Conservation (phyloP, 2,888 invertebrate genomes). For the Boloria selene region DNA sequence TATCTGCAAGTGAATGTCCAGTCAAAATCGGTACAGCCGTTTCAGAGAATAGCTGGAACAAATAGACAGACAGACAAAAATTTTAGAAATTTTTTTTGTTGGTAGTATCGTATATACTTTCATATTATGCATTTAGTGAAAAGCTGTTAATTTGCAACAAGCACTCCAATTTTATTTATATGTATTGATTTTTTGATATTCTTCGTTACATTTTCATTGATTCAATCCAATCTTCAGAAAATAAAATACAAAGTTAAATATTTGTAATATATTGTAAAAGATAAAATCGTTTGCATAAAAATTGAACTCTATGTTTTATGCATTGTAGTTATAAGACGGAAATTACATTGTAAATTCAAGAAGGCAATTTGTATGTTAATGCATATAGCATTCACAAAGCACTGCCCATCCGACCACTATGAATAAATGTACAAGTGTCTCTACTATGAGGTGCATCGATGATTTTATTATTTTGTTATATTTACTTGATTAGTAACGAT, state of each 20-base stretch:
- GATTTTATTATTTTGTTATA: constrained; percentile 3
- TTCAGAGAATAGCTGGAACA: too few species aligned
- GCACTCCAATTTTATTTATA: too few species aligned
- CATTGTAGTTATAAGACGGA: constrained; percentile 22
- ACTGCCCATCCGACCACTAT: constrained; percentile 19
- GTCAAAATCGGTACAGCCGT: too few species aligned
- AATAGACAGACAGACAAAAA: too few species aligned
- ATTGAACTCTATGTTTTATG: constrained; percentile 20
- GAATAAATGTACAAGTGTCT: constrained; percentile 22
- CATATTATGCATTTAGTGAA: too few species aligned
- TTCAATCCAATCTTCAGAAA: background rate
- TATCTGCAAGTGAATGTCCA: too few species aligned
- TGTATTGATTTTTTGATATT: too few species aligned
- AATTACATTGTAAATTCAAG: constrained; percentile 30
- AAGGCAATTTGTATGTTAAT: constrained; percentile 27
- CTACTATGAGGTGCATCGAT: constrained; percentile 4
- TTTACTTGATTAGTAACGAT: background rate
- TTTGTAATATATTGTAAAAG: background rate
- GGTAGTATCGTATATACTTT: too few species aligned
- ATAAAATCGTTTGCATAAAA: constrained; percentile 2
- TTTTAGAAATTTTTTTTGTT: too few species aligned
- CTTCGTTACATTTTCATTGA: background rate
- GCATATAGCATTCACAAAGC: constrained; percentile 27
- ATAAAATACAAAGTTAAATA: background rate
- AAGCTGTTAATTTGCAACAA: too few species aligned